Base-by-base conservation (phyloP, 2,113 vertebrate species). In the Brevimyrus niger region DNA sequence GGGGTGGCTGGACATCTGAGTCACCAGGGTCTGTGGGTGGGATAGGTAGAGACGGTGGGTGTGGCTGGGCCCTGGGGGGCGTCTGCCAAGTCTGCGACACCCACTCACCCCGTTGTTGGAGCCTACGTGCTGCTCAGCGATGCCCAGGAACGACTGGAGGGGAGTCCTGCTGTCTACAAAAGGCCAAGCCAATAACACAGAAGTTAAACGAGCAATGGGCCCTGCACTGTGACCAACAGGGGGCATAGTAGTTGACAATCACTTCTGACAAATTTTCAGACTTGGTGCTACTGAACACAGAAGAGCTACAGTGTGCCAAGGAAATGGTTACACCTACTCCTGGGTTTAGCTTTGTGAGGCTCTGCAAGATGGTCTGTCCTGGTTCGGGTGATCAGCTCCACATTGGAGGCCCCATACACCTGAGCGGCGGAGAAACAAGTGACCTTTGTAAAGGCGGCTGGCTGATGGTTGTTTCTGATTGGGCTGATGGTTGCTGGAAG, bases 381-480 rank as follows among this genome's bases (percentile, higher is more conserved):
- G 4, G 98, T 99, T 93, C 98, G 95, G 3, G 98, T 99, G 94
- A 99, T 97, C 90, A 99, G 96, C 94, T 99, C 98, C 92, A 99
- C 98, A 0, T 99, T 99, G 92, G 98, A 99, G 2, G 98, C 98
- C 0, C 98, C 98, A 0, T 97, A 99, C 38, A 99, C 98, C 98
- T 99, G 91, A 90, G 91, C 84, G 35, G 80, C 15, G 15, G 90
- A 27, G 90, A 38, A 47, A 21, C 1, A 58, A 73, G 35, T 17
- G 44, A 42, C 35, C 69, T 21, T 44, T 85, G 38, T 27, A 86
- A 48, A 58, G 23, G 11, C 3, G 87, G 8, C n/a, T 58, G 27
- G 9, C 4, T 48, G 7, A 65, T 15, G n/a, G 31, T 11, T 8
- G 27, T 73, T 73, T 19, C 8, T 46, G 17, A 1, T 23, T 19